Evolutionary conservation across 2,113 vertebrate species (phyloP), one percentile per base, ranked within the genome.

Genomic region (Paralichthys olivaceus): DNA sequence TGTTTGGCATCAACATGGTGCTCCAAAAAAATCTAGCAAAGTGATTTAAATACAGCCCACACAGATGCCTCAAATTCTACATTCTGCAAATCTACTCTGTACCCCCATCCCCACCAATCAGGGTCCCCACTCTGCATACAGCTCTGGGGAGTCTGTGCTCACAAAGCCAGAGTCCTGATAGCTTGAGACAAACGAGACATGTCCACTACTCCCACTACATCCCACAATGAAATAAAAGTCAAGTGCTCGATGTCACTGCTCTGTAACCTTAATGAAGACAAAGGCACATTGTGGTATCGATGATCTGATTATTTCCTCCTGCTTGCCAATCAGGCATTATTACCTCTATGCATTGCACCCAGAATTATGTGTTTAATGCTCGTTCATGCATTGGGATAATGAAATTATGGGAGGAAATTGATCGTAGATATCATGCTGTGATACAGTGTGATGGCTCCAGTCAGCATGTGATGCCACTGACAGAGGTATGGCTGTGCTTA

Each of bases 281-380:
- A 74, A 70, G 11, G 15, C 66, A 80, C 19, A 57, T 67, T 62
- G 55, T 57, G 9, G 49, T 63, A 77, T 74, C 77, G 62, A 77
- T 75, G 49, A 87, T 86, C 75, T 75, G 79, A 87, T 90, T 87
- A 84, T 84, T 83, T 77, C 68, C 64, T 79, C 49, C 23, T 0
- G 26, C 49, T 81, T 64, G 28, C 54, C 47, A 59, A 45, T 74
- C 63, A 68, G 49, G 66, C 22, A 1, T 72, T 72, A 63, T 89
- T 84, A 58, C 63, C 70, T 72, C 34, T 26, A 49, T 54, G n/a
- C 57, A 22, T 29, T 57, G 25, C 56, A 55, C 23, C 49, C 49
- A 53, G 49, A 53, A 29, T 71, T 58, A 40, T 40, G 26, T 28
- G 57, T 68, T 77, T 70, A 26, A 29, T 61, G 47, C 20, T 58